Evolutionary conservation across 2,888 invertebrate species (phyloP), one percentile per base, ranked within the genome.

Genomic region (Chalcis sispes): DNA sequence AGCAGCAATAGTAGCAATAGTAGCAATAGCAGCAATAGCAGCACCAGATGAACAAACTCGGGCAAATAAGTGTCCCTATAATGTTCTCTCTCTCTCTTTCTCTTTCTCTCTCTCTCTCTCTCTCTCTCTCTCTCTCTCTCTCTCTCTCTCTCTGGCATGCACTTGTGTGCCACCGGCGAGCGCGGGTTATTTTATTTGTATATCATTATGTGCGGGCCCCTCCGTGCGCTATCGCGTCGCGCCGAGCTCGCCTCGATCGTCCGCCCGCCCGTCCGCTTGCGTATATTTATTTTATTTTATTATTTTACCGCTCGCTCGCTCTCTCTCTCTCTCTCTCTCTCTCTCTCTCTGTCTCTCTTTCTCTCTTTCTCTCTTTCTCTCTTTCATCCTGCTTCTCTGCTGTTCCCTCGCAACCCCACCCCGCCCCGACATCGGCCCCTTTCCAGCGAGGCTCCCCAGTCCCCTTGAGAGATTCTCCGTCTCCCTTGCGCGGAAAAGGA

Each of bases 111-210:
- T 36, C 8, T n/a, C 48, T 64, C 29, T 46, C 64, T 64, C 64
- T 15, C 23, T 36, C 50, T 13, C 48, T 23, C 50, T n/a, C n/a
- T 54, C 15, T 66, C 54, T 66, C 66, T 32, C 20, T 27, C 42
- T 10, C 42, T 13, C 40, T 23, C 20, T 27, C 54, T 40, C 40
- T 20, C 15, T 46, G 13, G 15, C 36, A 1, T 15, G 13, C 59
- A 10, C n/a, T 1, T 50, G 1, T 20, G 42, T 20, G 46, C 58
- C 27, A 27, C 58, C 40, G n/a, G 54, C 32, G 79, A 29, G 79
- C 77, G 77, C 81, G 72, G 81, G 81, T 83, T 84, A 85, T 85
- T 86, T 86, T 86, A 86, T 87, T 87, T 86, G 86, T 86, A 85
- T 85, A 85, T 86, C 87, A 84, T 87, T 87, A 85, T 79, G 80